Conservation (phyloP, 2,888 invertebrate genomes). For the Cynaeus angustus region DNA sequence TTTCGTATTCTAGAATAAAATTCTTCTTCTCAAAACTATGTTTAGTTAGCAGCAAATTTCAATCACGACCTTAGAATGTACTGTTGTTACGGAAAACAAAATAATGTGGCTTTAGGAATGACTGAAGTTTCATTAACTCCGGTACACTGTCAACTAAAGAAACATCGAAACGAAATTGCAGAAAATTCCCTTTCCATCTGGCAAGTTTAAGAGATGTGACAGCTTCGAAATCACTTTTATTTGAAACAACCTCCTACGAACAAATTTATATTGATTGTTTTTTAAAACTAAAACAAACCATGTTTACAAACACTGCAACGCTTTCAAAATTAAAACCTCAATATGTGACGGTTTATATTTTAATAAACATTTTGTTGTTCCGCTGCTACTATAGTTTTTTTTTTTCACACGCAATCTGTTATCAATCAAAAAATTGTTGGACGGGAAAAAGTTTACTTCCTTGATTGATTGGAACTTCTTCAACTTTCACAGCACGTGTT, state of each 20-base stretch:
- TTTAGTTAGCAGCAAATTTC: neutral
- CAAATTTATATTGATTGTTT: slow-evolving; percentile 29
- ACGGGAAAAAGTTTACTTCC: slow-evolving; percentile 19
- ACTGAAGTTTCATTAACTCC: slow-evolving; percentile 23
- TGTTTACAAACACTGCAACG: slow-evolving; percentile 4
- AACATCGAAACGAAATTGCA: slow-evolving; percentile 30
- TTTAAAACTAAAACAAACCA: neutral
- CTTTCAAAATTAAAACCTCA: neutral
- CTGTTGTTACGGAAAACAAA: neutral
- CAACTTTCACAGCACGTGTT: slow-evolving; percentile 28
- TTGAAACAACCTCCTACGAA: slow-evolving; percentile 14
- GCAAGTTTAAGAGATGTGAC: slow-evolving; percentile 38
- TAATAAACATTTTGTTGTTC: neutral
- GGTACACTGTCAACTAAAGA: slow-evolving; percentile 19
- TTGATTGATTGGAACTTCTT: slow-evolving; percentile 23
- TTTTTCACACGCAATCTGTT: neutral
- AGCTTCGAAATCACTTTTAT: slow-evolving; percentile 35
- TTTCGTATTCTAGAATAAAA: neutral
- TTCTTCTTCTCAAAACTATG: neutral
- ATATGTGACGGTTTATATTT: neutral
- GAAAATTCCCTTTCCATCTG: slow-evolving; percentile 21
- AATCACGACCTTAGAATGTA: neutral
- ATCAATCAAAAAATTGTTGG: slow-evolving; percentile 28
- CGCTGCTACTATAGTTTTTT: neutral
- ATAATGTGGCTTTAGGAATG: slow-evolving; percentile 14